Percentiles rank a stretch among this genome's conserved stretches.
Conservation (phyloP, 2,888 invertebrate genomes). For the Mythimna albipuncta region DNA sequence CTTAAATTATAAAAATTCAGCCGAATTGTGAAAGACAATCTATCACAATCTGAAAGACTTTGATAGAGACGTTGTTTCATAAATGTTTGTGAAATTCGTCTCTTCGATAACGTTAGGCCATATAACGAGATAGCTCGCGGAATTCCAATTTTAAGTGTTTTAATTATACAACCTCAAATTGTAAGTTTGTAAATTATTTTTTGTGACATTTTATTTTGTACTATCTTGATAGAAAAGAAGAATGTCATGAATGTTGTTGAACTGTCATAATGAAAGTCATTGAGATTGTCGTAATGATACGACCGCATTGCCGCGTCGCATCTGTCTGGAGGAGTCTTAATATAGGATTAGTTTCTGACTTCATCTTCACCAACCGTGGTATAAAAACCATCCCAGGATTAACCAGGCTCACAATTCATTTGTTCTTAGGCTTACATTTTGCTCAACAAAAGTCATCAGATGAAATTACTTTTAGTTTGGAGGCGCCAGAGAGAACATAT, state of each 20-base stretch:
- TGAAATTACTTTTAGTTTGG: constrained; percentile 50
- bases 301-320: not conserved
- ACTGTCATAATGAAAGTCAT: not conserved
- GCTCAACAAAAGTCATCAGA: constrained; percentile 49
- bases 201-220: too few species aligned
- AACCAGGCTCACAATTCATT: constrained; percentile 48
- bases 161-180: not conserved
- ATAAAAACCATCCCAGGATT: constrained; percentile 26
- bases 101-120: not conserved
- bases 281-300: too few species aligned
- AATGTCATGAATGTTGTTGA: not conserved
- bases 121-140: too few species aligned
- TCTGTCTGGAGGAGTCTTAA: constrained; percentile 1
- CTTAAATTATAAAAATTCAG: not conserved
- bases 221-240: too few species aligned
- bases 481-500: constrained; percentile 44
- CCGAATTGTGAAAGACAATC: not conserved
- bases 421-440: constrained; percentile 37
- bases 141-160: too few species aligned
- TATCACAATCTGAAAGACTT: not conserved
- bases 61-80: not conserved
- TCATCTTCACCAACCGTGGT: constrained; percentile 6
- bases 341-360: constrained; percentile 8
- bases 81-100: not conserved
- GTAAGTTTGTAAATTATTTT: too few species aligned